Evolutionary conservation across 1,140 invertebrate species (phyloP).

Genomic region (Daktulosphaira vitifoliae): DNA sequence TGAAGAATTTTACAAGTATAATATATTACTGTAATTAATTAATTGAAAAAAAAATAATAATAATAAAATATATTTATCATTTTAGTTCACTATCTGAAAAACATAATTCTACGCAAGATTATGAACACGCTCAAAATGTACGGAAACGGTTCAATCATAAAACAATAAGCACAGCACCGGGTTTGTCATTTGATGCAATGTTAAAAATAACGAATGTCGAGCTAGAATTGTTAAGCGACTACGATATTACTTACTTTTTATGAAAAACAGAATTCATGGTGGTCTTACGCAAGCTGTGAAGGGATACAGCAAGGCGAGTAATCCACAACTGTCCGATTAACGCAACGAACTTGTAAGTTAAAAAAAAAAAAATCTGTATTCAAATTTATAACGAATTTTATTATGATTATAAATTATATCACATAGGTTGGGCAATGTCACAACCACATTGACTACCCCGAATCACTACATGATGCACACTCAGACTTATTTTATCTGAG

Average conservation of each 20-base stretch:
- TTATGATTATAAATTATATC: neutral
- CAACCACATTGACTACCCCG: conserved; percentile 42
- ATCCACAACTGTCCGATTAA: conserved; percentile 36
- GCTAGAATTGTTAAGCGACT: conserved; percentile 46
- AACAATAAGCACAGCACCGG: conserved; percentile 43
- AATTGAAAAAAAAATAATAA: too few species aligned
- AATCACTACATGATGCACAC: too few species aligned
- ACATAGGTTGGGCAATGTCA: conserved; percentile 48
- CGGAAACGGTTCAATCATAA: conserved; percentile 43
- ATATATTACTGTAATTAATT: too few species aligned
- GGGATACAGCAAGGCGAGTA: conserved; percentile 45
- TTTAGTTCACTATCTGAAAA: conserved; percentile 41
- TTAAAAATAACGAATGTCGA: conserved; percentile 43
- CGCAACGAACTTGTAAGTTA: neutral
- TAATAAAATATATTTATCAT: conserved; percentile 4
- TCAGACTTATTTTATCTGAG: conserved; percentile 48
- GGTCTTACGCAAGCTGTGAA: conserved; percentile 41
- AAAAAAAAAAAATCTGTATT: conserved; percentile 45
- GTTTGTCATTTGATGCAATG: too few species aligned
- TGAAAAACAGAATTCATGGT: conserved; percentile 41
- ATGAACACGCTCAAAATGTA: too few species aligned
- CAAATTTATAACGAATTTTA: too few species aligned
- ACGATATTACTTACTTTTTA: conserved; percentile 43
- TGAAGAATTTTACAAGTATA: too few species aligned
- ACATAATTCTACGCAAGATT: conserved; percentile 42